Base-by-base conservation (phyloP, 2,797 vertebrate genomes). In the Spea hammondii region DNA sequence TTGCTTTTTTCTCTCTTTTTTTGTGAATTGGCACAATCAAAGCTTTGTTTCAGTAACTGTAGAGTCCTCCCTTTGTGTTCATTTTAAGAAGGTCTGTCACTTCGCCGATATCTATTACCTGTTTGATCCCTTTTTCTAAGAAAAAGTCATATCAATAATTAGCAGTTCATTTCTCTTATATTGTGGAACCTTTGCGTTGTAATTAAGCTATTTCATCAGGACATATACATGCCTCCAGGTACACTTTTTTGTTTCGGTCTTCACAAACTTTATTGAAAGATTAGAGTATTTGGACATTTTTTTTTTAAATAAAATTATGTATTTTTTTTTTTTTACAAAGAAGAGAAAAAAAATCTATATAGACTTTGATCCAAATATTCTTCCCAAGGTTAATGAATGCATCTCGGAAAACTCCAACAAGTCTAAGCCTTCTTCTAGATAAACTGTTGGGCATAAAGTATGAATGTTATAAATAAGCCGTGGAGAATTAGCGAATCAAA, bases 321-420 rank as follows among this genome's bases (percentile, higher is more conserved):
- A 17, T 57, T 78, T 78, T 73, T 47, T 51, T 1, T 62, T 12
- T 45, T 69, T 60, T 74, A 75, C 59, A 75, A 71, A 78, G 64
- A 77, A 73, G 57, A 13, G 48, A 74, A 60, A 13, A 32, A 76
- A 80, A 80, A 80, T 79, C 76, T 79, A 72, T 79, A 75, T 72
- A 71, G 54, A 77, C 72, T 82, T 82, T 78, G 80, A 82, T 79
- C 80, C 71, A 67, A 66, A 49, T 13, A 76, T 79, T 79, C 46
- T 62, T 82, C 65, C 50, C 70, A 78, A 82, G 76, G 80, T 78
- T 77, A 82, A 82, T 82, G 66, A 79, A 66, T 78, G 72, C 72
- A 8, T 50, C 14, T 49, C 62, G 76, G 65, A 78, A 82, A 73
- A 60, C 4, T 12, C 46, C 76, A 78, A 62, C 51, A 46, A 64